Percentiles rank a stretch among this genome's conserved stretches.
phyloP scores from a whole-genome alignment of 1,140 invertebrate genomes.

The Nephotettix cincticeps region DNA sequence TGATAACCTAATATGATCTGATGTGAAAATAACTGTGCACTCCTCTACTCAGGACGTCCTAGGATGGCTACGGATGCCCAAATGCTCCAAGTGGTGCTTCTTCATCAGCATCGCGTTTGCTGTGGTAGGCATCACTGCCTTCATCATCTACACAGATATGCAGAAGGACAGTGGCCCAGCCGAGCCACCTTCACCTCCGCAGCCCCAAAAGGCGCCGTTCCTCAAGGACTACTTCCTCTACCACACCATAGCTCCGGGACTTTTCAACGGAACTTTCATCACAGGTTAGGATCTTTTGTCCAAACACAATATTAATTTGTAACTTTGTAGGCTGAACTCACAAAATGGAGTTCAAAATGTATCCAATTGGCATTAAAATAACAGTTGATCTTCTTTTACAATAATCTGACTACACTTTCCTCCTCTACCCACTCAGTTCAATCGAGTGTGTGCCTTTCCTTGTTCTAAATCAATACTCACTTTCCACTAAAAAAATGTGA shows the following conservation, averaged over 20 bases:
- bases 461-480: no score
- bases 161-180: background rate
- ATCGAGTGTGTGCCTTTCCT: no score
- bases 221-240: slow-evolving; percentile 5
- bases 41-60: background rate
- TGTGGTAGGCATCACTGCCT: background rate
- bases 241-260: background rate
- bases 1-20: no score
- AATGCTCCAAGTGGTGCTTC: slow-evolving; percentile 6
- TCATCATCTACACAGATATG: slow-evolving; percentile 6
- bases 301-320: no score
- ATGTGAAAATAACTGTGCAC: no score
- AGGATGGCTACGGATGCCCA: background rate
- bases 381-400: no score
- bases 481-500: no score
- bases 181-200: background rate
- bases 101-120: slow-evolving; percentile 9
- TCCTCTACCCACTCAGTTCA: no score
- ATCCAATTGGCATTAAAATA: no score
- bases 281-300: background rate
- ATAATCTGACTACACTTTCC: no score
- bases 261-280: slow-evolving; percentile 6
- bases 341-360: no score
- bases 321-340: no score
- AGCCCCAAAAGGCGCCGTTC: background rate